Base-by-base conservation (phyloP, 2,888 invertebrate species). In the Metalampra italica region DNA sequence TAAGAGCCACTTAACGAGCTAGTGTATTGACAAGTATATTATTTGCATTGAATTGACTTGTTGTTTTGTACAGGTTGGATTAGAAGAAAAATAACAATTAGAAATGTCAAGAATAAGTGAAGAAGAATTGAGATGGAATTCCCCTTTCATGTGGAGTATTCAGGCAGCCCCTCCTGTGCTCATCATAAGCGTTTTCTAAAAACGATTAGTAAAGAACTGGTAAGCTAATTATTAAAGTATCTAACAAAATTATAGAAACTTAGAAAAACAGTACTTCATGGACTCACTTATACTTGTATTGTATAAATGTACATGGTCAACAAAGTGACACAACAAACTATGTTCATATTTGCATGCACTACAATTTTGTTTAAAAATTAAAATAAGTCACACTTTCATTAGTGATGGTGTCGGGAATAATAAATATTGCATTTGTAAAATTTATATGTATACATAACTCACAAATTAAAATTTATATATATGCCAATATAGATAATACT, bases 41-140 rank as follows among this genome's bases (percentile, higher is more conserved):
- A 32, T n/a, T n/a, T n/a, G 9, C 1, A 11, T n/a, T 36, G 9
- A n/a, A 11, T n/a, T 36, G 2, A 36, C 36, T 36, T 22, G 42
- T 46, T 51, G 40, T 37, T n/a, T 37, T 29, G n/a, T 37, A 43
- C 87, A 91, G 91, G 82, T 90, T 74, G 90, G 81, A 62, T 78
- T 90, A 66, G 86, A 85, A 79, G 88, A 90, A 71, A 91, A 91
- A 88, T 91, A 91, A 91, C 89, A 83, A 66, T 69, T 68, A 71
- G 58, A 68, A 54, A 66, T 63, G 58, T 55, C 60, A 69, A 65
- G 64, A 57, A 60, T 62, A 66, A 55, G 67, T 59, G 64, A 66
- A 70, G 68, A 66, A 69, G 71, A 67, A 57, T 64, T 66, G 64
- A 68, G 68, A 70, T 70, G 65, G 72, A 71, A 76, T 73, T 75